Conservation (phyloP, 2,888 invertebrate species). For the Apamea sordens region DNA sequence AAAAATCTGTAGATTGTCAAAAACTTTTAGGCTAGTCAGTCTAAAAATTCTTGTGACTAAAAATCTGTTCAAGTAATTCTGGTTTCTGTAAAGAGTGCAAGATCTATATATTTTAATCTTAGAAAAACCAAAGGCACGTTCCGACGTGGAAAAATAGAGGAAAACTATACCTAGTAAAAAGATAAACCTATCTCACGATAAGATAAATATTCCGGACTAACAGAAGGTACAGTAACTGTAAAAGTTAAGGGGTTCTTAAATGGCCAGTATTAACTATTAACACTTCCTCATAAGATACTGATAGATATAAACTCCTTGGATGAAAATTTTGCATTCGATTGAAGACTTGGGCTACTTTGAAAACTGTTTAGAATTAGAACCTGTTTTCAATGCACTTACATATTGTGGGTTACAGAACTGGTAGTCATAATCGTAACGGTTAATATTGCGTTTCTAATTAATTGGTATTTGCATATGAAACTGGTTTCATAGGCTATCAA, state of each 20-base stretch:
- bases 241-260: neutral
- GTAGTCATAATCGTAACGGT: constrained; percentile 36
- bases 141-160: constrained; percentile 8
- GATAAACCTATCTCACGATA: constrained; percentile 46
- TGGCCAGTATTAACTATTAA: neutral
- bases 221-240: neutral
- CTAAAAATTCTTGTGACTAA: neutral
- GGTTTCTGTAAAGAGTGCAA: neutral
- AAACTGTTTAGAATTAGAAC: constrained; percentile 38
- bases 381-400: constrained; percentile 33
- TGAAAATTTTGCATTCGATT: constrained; percentile 9
- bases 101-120: neutral
- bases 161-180: constrained; percentile 8
- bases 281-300: constrained; percentile 8
- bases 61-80: neutral
- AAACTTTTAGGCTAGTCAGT: neutral
- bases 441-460: constrained; percentile 18
- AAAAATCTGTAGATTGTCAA: neutral
- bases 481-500: neutral
- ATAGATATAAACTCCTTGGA: neutral
- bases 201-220: constrained; percentile 27
- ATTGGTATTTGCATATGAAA: neutral
- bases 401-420: constrained; percentile 30
- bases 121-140: neutral
- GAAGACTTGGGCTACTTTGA: constrained; percentile 12